phyloP scores from a whole-genome alignment of 1,140 invertebrate genomes.

The Drosophila kikkawai region DNA sequence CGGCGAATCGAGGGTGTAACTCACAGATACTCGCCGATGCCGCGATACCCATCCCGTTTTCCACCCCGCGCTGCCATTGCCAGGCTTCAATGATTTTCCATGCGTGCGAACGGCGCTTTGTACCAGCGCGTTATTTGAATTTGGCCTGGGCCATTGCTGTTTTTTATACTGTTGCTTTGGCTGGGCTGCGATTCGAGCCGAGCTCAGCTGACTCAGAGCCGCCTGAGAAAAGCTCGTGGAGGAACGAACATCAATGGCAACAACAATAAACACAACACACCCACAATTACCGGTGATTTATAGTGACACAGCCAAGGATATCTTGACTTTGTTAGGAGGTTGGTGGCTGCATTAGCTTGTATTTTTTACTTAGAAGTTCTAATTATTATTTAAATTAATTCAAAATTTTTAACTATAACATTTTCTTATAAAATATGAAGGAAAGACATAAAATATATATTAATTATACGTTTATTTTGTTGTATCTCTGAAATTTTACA shows the following conservation, averaged over 20 bases:
- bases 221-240: conserved; percentile 48
- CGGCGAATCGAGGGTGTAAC: conserved; percentile 50
- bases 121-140: conserved; percentile 41
- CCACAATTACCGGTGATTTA: conserved; percentile 51
- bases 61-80: conserved; percentile 39
- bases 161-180: neutral
- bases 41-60: conserved; percentile 9
- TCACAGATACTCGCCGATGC: conserved; percentile 49
- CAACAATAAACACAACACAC: conserved; percentile 66
- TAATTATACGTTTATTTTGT: too few species aligned
- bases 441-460: too few species aligned
- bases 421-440: too few species aligned
- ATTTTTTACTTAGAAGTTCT: too few species aligned
- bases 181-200: neutral
- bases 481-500: too few species aligned
- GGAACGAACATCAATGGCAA: conserved; percentile 56
- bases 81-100: conserved; percentile 80
- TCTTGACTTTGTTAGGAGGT: conserved; percentile 13
- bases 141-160: conserved; percentile 7
- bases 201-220: conserved; percentile 40
- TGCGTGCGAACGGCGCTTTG: conserved; percentile 69
- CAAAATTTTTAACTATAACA: too few species aligned
- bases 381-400: too few species aligned
- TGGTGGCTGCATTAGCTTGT: conserved; percentile 15
- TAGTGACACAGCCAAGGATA: conserved; percentile 11